Base-by-base conservation (phyloP, 2,113 vertebrate species). In the Salvelinus namaycush region DNA sequence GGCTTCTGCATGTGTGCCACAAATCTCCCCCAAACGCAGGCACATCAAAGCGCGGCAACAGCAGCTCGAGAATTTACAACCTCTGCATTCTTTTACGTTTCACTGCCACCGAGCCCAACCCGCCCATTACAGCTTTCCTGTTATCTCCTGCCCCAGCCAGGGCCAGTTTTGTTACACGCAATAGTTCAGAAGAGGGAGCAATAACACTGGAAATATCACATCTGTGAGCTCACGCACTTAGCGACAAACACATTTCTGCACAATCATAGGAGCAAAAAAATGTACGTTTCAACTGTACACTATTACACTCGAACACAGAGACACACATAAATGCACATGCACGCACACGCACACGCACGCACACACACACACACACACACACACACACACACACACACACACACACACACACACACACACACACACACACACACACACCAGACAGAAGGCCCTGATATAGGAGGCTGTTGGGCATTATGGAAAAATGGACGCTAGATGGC, bases 51-150 rank as follows among this genome's bases (percentile, higher is more conserved):
- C 74, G 51, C 59, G 39, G 68, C 81, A 81, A 81, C 79, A 79
- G 79, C 84, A 78, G 82, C 77, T 75, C 62, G 74, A 78, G 75
- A 87, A 87, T 87, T 87, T 87, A 84, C 85, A 87, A 74, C 85
- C 80, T 78, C 78, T 82, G 76, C 85, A 87, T 87, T 87, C 85
- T 86, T 87, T 82, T 87, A 76, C 80, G 77, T 87, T 84, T 76
- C 70, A 84, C 71, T 87, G 85, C 82, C 82, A 77, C 75, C 78
- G 68, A 77, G 72, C 82, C 69, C 51, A 73, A 20, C 68, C 66
- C 67, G 72, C 74, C 76, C 84, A 64, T 82, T 74, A 59, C 77
- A 74, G 75, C 64, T 70, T 65, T 80, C 67, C 73, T 82, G 72
- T 74, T 84, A 84, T 84, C 79, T 84, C 62, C 57, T 59, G 22